Evolutionary conservation across 2,113 vertebrate genomes (phyloP), one percentile per base, ranked within the genome.

Genomic region (Phrynosoma platyrhinos): DNA sequence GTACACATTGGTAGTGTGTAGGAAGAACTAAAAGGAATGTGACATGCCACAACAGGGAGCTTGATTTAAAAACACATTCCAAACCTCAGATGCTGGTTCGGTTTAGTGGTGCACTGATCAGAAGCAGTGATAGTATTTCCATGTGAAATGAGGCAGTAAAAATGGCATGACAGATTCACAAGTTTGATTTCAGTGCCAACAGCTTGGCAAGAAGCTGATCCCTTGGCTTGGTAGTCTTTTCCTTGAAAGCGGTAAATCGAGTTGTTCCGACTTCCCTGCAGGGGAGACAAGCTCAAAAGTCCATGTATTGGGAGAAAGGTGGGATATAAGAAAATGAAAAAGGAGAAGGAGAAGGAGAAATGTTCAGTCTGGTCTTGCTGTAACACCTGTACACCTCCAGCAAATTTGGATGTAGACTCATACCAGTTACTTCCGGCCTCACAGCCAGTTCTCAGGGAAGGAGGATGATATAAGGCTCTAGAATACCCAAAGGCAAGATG

Each of bases 131-230:
- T 9, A 87, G 90, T 82, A 79, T 94, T 87, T 94, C 89, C 89
- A 91, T 53, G 0, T 91, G 97, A 94, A 94, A 91, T 90, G 87
- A 93, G 94, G 92, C 92, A 95, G 92, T 84, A 93, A 88, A 95
- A 94, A 93, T 88, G 90, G 89, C 88, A 91, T 87, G 94, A 92
- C 93, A 91, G 93, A 92, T 89, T 88, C 64, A 1, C 85, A 87
- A 82, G 94, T 93, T 92, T 92, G 87, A 89, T 95, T 90, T 91
- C 89, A 88, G 83, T 86, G 93, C 93, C 96, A 94, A 79, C 88
- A 90, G 94, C 92, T 95, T 74, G 66, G 85, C 88, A 93, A 90
- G 84, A 87, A 92, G 91, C 93, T 90, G 84, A 92, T 92, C 90
- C 91, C 88, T 93, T 94, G 91, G 92, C 88, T 93, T 91, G 93